A percentile compares a stretch with the other conserved stretches of the same genome.
Evolutionary conservation across 1,140 invertebrate species (phyloP).

Genomic region (Cardiocondyla obscurior): DNA sequence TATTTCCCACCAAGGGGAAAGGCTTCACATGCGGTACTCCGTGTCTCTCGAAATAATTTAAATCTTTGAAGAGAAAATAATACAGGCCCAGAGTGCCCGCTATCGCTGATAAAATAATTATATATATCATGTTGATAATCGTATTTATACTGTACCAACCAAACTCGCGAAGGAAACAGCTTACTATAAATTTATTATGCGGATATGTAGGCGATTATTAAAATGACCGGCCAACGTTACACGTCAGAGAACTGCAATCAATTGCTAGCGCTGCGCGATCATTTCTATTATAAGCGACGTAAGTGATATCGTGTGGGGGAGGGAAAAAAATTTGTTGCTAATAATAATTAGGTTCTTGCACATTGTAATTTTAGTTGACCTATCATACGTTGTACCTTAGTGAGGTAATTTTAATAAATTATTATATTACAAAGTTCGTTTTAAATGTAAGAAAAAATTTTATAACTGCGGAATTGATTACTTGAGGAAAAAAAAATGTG

Average conservation of each 20-base stretch:
- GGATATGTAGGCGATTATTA: background rate
- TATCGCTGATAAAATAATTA: background rate
- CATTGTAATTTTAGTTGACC: background rate
- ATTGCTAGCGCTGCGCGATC: background rate
- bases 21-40: background rate
- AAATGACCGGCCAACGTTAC: background rate
- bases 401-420: background rate
- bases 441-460: too few species aligned
- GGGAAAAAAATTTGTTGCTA: background rate
- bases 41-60: constrained; percentile 22
- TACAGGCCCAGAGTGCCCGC: background rate
- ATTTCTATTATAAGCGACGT: background rate
- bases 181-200: background rate
- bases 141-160: background rate
- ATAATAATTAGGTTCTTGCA: background rate
- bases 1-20: constrained; percentile 13
- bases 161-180: too few species aligned
- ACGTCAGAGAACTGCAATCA: background rate
- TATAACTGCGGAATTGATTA: background rate
- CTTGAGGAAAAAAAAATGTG: background rate
- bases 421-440: background rate
- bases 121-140: background rate
- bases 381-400: background rate
- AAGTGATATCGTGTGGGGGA: background rate
- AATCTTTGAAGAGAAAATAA: background rate